Evolutionary conservation across 2,113 vertebrate genomes (phyloP).

Genomic region (Tragelaphus strepsiceros): DNA sequence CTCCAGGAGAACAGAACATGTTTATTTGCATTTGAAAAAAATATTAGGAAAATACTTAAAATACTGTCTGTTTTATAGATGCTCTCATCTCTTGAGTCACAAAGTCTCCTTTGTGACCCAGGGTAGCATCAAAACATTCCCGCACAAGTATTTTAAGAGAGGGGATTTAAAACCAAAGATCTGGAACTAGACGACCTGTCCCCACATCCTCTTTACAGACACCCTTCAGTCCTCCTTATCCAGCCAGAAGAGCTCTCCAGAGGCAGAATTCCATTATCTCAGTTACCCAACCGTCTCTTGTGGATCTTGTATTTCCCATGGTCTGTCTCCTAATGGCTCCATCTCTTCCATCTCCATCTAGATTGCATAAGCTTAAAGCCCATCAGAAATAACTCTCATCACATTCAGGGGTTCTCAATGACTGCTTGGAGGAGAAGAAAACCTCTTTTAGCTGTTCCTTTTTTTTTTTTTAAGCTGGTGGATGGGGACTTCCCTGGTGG

Average conservation of each 20-base stretch:
- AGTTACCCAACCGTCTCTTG: background rate
- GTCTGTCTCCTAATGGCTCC: background rate
- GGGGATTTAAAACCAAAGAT: background rate
- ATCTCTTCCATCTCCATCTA: background rate
- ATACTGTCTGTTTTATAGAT: background rate
- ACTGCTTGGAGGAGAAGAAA: background rate
- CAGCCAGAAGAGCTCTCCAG: background rate
- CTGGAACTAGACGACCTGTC: background rate
- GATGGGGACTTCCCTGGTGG: background rate
- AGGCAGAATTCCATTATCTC: background rate
- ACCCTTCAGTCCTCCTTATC: background rate
- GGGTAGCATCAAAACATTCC: background rate
- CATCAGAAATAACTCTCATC: background rate
- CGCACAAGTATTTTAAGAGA: background rate
- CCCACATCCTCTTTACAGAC: rapidly evolving
- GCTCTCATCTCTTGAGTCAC: background rate
- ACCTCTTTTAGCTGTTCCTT: background rate
- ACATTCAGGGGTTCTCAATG: background rate
- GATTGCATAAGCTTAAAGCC: background rate
- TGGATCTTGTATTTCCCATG: background rate
- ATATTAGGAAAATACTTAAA: background rate
- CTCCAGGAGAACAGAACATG: background rate
- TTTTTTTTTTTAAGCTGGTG: background rate
- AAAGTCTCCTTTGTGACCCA: background rate
- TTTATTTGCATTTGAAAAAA: background rate